Base-by-base conservation (phyloP, 2,113 vertebrate genomes). In the Hypocryptadius cinnamomeus region DNA sequence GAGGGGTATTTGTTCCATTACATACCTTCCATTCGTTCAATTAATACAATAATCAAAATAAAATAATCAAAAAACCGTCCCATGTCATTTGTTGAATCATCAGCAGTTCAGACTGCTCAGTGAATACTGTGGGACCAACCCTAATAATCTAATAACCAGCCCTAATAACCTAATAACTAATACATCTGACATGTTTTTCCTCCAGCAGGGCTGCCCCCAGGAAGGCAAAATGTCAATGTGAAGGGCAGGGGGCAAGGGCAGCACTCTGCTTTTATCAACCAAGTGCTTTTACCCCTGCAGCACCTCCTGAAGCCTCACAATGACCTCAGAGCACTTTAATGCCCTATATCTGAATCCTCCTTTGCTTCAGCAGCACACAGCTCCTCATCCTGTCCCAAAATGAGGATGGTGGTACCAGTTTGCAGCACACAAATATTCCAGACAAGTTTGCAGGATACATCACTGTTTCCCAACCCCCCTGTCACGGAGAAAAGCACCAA, bases 11-110 rank as follows among this genome's bases (percentile, higher is more conserved):
- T 68, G 15, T 70, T 71, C 39, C 44, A 66, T 19, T 27, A 13
- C 18, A 10, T 5, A 39, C 8, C 39, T 33, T 33, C 37, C 2
- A 2, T 17, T 28, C 0, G 0, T 33, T 51, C 39, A 37, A 14
- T 21, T 40, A 70, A 61, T 6, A 40, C 14, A 63, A 50, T 9
- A 50, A 84, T 13, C 11, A 69, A 47, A 79, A 83, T 30, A 18
- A 31, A 70, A 57, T 10, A 50, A 78, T 13, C 6, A 65, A 44
- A 79, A 85, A n/a, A 3, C 4, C 1, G 0, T 39, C 48, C 59
- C 19, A 27, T 0, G 0, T 9, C 35, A 80, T 39, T 31, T 68
- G 45, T 7, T 66, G 33, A 39, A 23, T 35, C 65, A 59, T 13
- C 39, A 48, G 28, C 31, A 17, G 40, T 77, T 79, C 63, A 61